Evolutionary conservation across 2,797 vertebrate species (phyloP).

Genomic region (Pipistrellus nathusii): DNA sequence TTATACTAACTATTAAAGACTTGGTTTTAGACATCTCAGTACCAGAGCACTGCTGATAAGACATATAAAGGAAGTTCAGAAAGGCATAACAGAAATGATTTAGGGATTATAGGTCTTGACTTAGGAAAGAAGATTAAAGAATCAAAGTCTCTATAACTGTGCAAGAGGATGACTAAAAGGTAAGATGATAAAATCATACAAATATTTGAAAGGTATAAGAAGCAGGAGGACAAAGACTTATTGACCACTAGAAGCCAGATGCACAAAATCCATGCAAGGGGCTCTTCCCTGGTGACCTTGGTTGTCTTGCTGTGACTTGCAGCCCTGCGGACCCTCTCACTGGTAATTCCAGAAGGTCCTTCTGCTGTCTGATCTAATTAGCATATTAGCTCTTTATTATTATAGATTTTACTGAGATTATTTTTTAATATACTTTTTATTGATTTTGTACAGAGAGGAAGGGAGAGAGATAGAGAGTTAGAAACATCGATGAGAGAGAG

Average conservation of each 20-base stretch:
- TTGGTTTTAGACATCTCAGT: conserved; percentile 31
- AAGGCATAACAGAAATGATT: conserved; percentile 37
- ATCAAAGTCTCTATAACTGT: neutral
- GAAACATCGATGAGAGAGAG: too few relatives aligned
- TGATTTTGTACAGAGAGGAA: too few relatives aligned
- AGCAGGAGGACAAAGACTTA: neutral
- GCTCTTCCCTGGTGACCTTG: too few relatives aligned
- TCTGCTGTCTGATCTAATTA: too few relatives aligned
- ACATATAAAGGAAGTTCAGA: conserved; percentile 35
- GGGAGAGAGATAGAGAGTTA: too few relatives aligned
- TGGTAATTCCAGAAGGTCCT: too few relatives aligned
- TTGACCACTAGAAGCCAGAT: neutral
- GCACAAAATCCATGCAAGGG: too few relatives aligned
- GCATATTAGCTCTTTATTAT: too few relatives aligned
- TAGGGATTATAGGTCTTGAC: conserved; percentile 34
- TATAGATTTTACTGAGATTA: neutral
- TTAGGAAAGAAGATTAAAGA: conserved; percentile 48
- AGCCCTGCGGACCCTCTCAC: fast-evolving
- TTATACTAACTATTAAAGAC: neutral
- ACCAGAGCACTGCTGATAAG: neutral
- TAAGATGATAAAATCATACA: conserved; percentile 44
- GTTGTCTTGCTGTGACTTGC: too few relatives aligned
- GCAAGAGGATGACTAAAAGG: neutral
- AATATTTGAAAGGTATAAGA: neutral
- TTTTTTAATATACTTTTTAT: too few relatives aligned